Percentiles rank a stretch among this genome's conserved stretches.
These are phyloP conservation scores for Phrynocephalus vlangalii DNA, from an alignment of 2,797 vertebrate species.

Conservation along the genomic window DNA sequence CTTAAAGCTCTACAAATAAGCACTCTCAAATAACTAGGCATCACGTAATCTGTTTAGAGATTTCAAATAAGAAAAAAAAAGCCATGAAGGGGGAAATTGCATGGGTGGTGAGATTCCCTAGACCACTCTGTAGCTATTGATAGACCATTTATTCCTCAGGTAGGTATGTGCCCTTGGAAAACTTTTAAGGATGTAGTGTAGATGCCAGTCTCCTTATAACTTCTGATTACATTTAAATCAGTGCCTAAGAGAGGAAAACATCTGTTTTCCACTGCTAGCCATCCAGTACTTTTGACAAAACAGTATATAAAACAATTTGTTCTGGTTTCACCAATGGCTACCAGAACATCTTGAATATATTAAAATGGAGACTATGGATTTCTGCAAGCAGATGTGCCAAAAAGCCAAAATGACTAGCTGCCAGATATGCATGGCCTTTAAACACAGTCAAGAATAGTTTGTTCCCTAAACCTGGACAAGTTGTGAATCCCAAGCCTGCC, in stretches of 20 bases:
- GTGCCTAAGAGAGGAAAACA: constrained; percentile 23
- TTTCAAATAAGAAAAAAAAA: not conserved
- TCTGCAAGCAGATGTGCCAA: constrained; percentile 38
- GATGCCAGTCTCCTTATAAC: not conserved
- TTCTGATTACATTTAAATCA: constrained; percentile 43
- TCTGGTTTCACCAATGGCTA: constrained; percentile 58
- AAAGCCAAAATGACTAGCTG: constrained; percentile 51
- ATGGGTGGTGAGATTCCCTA: constrained; percentile 1
- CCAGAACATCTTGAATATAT: constrained; percentile 60
- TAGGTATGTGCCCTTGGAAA: not conserved
- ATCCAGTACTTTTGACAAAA: constrained; percentile 28
- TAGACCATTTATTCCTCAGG: not conserved
- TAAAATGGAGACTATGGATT: constrained; percentile 56
- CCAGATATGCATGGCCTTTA: constrained; percentile 58
- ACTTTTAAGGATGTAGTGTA: not conserved
- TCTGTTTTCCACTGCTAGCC: constrained; percentile 42
- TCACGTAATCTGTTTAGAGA: not conserved
- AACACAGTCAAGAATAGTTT: constrained; percentile 69
- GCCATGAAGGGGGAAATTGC: constrained; percentile 19
- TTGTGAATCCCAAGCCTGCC: constrained; percentile 42
- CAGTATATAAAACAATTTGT: constrained; percentile 40
- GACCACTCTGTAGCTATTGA: not conserved
- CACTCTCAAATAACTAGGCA: not conserved
- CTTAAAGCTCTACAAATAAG: not conserved
- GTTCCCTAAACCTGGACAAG: constrained; percentile 54